Base-by-base conservation (phyloP, 2,888 invertebrate species). In the Abrostola triplasia region DNA sequence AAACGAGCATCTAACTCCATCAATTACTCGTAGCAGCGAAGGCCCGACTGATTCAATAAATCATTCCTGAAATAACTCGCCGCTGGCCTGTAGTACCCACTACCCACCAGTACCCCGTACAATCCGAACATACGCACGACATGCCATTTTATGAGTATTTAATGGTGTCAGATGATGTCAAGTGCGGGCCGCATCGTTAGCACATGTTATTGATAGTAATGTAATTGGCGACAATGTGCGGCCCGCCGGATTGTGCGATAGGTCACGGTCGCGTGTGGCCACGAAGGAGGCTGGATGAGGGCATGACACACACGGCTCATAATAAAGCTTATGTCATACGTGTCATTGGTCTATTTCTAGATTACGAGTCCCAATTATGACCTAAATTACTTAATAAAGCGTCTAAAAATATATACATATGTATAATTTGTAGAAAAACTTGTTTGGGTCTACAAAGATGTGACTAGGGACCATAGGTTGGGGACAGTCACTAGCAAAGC, bases 151-250 rank as follows among this genome's bases (percentile, higher is more conserved):
- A 56, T 37, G 48, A n/a, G 37, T 35, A 13, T 35, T 62, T 59
- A 58, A 64, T 67, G 64, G 64, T 62, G 77, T 65, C 76, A 68
- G 55, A 60, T 50, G 61, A 59, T 67, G 76, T 76, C 76, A 76
- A 76, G 64, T 73, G 73, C 59, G 59, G 42, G 48, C 35, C 50
- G 59, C 56, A 54, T 38, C 64, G 63, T 63, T 36, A 38, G 36
- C 53, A 36, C 40, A 8, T 24, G 60, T 24, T 24, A 24, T 24
- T 24, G 24, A 24, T 24, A n/a, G n/a, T n/a, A 24, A 24, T 24
- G 36, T 70, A 57, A 64, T 58, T 59, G 64, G 49, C 38, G 53
- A 52, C 12, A 44, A 44, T 12, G 59, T 60, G 62, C 37, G 55
- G 37, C 59, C 54, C 56, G 58, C 59, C 65, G 42, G 47, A 56